Evolutionary conservation across 2,888 invertebrate genomes (phyloP).

Genomic region (Tiliacea aurago): DNA sequence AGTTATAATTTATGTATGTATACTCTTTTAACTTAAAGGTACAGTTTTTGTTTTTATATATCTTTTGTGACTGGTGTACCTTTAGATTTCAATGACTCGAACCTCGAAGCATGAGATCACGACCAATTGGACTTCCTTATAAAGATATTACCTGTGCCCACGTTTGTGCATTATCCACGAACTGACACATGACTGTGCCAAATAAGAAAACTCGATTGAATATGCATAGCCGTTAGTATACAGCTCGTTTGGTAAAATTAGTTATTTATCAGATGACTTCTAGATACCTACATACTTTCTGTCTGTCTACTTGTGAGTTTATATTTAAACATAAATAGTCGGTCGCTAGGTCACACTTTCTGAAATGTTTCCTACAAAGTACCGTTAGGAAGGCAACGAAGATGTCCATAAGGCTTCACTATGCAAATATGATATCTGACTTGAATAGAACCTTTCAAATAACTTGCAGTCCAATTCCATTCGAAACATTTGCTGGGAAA

Average conservation of each 20-base stretch:
- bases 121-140: conserved; percentile 43
- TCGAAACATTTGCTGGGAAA: background rate
- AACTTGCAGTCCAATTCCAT: background rate
- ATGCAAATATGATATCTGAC: background rate
- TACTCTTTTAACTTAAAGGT: background rate
- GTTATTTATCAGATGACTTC: background rate
- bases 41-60: background rate
- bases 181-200: background rate
- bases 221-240: background rate
- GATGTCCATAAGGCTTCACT: background rate
- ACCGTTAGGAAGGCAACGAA: conserved; percentile 15
- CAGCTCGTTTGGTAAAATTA: conserved; percentile 2
- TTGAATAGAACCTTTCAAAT: conserved; percentile 6
- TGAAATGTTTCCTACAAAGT: conserved; percentile 2
- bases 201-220: conserved; percentile 10
- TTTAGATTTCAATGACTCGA: conserved; percentile 42
- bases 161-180: conserved; percentile 13
- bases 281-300: background rate
- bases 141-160: conserved; percentile 43
- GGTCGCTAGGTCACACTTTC: conserved; percentile 13
- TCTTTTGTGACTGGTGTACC: background rate
- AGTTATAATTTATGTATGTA: conserved; percentile 5
- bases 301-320: conserved; percentile 2
- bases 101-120: conserved; percentile 48
- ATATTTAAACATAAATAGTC: background rate